Evolutionary conservation across 2,888 invertebrate species (phyloP), one percentile per base, ranked within the genome.

Genomic region (Griposia aprilina): DNA sequence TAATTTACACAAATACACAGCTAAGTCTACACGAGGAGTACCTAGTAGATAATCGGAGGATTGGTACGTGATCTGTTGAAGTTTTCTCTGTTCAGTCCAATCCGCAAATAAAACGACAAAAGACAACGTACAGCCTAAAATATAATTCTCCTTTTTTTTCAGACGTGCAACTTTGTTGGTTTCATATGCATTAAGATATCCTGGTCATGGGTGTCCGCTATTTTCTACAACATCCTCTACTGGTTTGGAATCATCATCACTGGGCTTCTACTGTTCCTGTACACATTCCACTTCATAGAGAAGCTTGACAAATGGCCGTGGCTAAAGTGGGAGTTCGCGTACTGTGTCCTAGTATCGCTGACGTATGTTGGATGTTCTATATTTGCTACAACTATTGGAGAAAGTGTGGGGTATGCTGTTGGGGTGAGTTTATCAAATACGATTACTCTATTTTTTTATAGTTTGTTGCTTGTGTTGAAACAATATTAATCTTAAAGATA

Each of bases 201-300:
- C 1, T 95, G 95, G 82, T 87, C 96, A 45, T 97, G 97, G 90
- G 96, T 98, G 60, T 97, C 98, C 4, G 98, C 98, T 26, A 97
- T 97, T 81, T 98, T 98, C 96, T 98, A 98, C 95, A 98, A 98
- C 92, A 97, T 98, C 55, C 97, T 99, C 69, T 97, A 99, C 59
- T 98, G 98, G 98, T 97, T 97, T 20, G 99, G 98, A 7, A 98
- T 98, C 90, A 98, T 98, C 97, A 97, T 98, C 84, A 98, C 98
- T 0, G 97, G 97, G 3, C 97, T 98, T 76, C 94, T 99, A 45
- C 95, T 99, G 26, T 96, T 97, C 0, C 97, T 98, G 83, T 99
- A 99, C 93, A 92, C 98, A 63, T 98, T 99, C 93, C 99, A 99
- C 93, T 96, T 99, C 15, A 97, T 99, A 74, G 99, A 99, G 94